Conservation (phyloP, 2,888 invertebrate genomes). For the Aspidiotus destructor region DNA sequence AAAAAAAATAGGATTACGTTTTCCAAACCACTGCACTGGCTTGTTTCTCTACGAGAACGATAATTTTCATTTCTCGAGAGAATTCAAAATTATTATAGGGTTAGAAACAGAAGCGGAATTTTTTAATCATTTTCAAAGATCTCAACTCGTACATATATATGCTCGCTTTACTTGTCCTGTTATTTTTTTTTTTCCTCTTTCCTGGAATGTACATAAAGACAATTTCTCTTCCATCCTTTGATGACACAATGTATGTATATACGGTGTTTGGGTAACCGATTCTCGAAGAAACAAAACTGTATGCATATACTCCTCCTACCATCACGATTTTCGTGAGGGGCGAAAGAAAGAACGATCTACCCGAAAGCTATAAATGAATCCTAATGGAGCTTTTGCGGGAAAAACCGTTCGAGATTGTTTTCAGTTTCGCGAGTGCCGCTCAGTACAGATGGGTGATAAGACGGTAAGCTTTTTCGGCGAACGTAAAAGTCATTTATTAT, state of each 20-base stretch:
- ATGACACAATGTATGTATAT: too few species aligned
- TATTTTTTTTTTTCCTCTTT: background rate
- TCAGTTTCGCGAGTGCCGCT: too few species aligned
- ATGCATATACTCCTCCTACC: too few species aligned
- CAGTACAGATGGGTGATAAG: too few species aligned
- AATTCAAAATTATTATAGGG: constrained; percentile 4
- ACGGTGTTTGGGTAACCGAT: too few species aligned
- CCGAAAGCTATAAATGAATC: too few species aligned
- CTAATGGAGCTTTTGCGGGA: too few species aligned
- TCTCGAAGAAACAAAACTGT: too few species aligned
- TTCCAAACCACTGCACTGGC: constrained; percentile 32
- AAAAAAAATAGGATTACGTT: constrained; percentile 29
- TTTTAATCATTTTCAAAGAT: constrained; percentile 15
- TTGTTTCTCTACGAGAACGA: constrained; percentile 20
- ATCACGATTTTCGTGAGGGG: too few species aligned
- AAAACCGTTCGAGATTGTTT: too few species aligned
- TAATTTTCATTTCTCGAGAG: constrained; percentile 30
- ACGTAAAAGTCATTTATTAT: constrained; percentile 2
- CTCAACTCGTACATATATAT: background rate
- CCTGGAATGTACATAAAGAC: background rate
- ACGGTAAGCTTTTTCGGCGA: background rate
- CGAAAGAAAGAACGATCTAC: too few species aligned
- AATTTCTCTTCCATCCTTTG: too few species aligned
- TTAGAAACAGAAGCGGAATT: constrained; percentile 1
- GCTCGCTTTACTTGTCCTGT: background rate